phyloP scores from a whole-genome alignment of 2,888 invertebrate genomes.

The Synergus gifuensis region DNA sequence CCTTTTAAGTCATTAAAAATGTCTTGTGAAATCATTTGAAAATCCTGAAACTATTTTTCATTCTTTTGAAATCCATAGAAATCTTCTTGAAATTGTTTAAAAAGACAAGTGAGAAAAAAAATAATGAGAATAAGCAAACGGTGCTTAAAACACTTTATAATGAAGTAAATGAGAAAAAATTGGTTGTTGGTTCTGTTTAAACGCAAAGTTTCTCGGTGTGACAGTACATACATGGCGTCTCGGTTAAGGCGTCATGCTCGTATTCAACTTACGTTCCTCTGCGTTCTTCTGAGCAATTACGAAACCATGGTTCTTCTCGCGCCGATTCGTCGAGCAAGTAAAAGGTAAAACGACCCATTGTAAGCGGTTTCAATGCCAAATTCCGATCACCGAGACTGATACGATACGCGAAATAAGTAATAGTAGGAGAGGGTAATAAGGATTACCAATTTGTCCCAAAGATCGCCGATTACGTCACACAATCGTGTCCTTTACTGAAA shows the following conservation, averaged over 20 bases:
- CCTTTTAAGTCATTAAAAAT: too few species aligned
- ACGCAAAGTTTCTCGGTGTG: too few species aligned
- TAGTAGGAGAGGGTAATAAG: constrained; percentile 7
- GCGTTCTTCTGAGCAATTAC: constrained; percentile 49
- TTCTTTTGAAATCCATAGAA: too few species aligned
- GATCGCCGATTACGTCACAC: background rate
- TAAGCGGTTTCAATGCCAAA: constrained; percentile 8
- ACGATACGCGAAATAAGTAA: constrained; percentile 17
- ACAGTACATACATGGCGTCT: background rate
- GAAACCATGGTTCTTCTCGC: background rate
- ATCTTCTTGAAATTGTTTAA: too few species aligned
- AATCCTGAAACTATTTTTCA: too few species aligned
- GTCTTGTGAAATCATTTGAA: too few species aligned
- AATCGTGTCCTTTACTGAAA: background rate
- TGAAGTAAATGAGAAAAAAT: too few species aligned
- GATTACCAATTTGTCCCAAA: constrained; percentile 11
- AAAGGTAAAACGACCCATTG: constrained; percentile 14
- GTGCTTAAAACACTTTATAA: too few species aligned
- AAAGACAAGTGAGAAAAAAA: too few species aligned
- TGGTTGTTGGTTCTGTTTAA: too few species aligned
- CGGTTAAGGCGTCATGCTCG: background rate
- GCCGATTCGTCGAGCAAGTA: constrained; percentile 7
- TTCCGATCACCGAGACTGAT: constrained; percentile 18
- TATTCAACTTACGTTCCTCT: constrained; percentile 55
- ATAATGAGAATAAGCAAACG: too few species aligned